Evolutionary conservation across 2,888 invertebrate genomes (phyloP), one percentile per base, ranked within the genome.

Genomic region (Melieria crassipennis): DNA sequence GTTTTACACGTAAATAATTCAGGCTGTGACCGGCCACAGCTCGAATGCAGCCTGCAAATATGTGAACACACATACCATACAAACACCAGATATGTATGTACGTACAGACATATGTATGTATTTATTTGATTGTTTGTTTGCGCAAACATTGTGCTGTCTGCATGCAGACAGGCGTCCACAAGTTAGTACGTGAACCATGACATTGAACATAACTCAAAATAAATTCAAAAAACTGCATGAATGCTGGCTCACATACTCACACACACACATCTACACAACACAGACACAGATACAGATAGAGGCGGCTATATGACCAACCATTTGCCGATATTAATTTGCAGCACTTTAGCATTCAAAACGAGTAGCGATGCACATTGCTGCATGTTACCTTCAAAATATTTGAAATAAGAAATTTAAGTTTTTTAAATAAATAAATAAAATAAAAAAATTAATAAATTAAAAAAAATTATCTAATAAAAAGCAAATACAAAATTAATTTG

Each of bases 181-280:
- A 30, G 30, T 30, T 30, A 68, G 70, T 66, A 65, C 61, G 69
- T 73, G 76, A 73, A 74, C 77, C 75, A 73, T 78, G 77, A 79
- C 76, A 76, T 73, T 76, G 75, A 74, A 73, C 72, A 78, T 70
- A 78, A 74, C 67, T 71, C 70, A 70, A 69, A 30, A 72, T 67
- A 67, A 73, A 66, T 68, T 30, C 55, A 71, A 43, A 58, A 9
- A 58, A 64, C 30, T 3, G 30, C 30, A 30, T 30, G 30, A 30
- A 30, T 30, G 2, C 3, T 30, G 30, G 30, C 30, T 30, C 30
- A 30, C 30, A 30, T 30, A 30, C 30, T 30, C 30, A 30, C 30
- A 30, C 30, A 30, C 30, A 30, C 30, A 16, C 16, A 16, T 2
- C 1, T 2, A 16, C 16, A 16, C 16, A 16, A 46, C 11, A 16